Evolutionary conservation across 2,888 invertebrate genomes (phyloP).

Genomic region (Acrocyrtus sp.): DNA sequence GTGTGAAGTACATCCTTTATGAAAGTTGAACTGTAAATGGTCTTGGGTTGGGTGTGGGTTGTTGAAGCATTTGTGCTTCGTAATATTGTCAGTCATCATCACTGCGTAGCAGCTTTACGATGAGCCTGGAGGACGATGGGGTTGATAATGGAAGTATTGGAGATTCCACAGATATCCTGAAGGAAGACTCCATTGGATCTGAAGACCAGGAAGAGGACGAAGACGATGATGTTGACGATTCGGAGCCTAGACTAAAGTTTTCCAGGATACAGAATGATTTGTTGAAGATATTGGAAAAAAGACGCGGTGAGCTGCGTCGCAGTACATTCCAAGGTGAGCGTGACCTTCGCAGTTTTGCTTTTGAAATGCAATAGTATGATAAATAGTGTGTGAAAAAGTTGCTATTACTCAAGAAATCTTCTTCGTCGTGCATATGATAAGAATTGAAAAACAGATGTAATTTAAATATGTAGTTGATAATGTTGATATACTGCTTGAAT

Average conservation of each 20-base stretch:
- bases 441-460: neutral
- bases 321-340: conserved; percentile 87
- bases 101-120: conserved; percentile 4
- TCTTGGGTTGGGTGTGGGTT: too few species aligned
- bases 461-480: neutral
- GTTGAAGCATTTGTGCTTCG: too few species aligned
- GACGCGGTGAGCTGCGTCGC: conserved; percentile 93
- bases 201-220: conserved; percentile 62
- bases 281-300: conserved; percentile 81
- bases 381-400: neutral
- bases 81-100: too few species aligned
- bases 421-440: too few species aligned
- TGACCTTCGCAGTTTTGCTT: too few species aligned
- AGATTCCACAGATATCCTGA: conserved; percentile 46
- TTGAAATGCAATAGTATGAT: neutral
- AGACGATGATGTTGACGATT: conserved; percentile 69
- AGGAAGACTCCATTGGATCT: conserved; percentile 42
- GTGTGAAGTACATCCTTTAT: too few species aligned
- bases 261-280: conserved; percentile 89
- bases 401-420: too few species aligned
- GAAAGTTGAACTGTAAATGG: too few species aligned
- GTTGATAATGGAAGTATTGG: conserved; percentile 57
- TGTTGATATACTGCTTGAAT: too few species aligned
- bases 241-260: conserved; percentile 92
- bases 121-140: conserved; percentile 44